Evolutionary conservation across 1,140 invertebrate species (phyloP), one percentile per base, ranked within the genome.

Genomic region (Orchestia grillus): DNA sequence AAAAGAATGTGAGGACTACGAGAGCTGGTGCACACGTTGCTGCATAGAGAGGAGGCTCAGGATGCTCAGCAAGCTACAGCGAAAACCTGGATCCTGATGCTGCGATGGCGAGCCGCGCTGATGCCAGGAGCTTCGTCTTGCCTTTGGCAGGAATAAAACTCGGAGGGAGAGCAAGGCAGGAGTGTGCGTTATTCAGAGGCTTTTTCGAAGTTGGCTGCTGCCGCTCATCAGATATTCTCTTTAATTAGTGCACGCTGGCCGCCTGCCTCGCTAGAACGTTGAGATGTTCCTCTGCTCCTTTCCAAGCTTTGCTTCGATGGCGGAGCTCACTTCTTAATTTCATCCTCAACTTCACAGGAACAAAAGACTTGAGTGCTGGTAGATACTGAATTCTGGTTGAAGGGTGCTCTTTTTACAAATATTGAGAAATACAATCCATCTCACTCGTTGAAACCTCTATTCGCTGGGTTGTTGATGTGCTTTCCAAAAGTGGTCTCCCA

Each of bases 161-260:
- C 88, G 88, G 28, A 41, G 47, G n/a, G 88, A 90, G 28, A 41
- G 43, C 88, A 94, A 94, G 92, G 92, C 43, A 47, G 36, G 44
- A 45, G 92, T 45, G 43, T 94, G 44, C 92, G 4, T 94, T 94
- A 94, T 94, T 94, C 92, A 94, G 44, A 44, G 92, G 92, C 43
- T 94, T 94, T 90, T 47, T 94, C 44, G 8, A 94, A 94, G 92
- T 94, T 47, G 44, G 43, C 92, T 94, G 43, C 8, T n/a, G 44
- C 92, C 40, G 92, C 92, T 94, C 92, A 94, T 94, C 92, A 45
- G 44, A 94, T 94, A 94, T 94, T 94, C 92, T 94, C 92, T 94
- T 94, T 94, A 94, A 94, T 94, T 94, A 94, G 92, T 40, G 43
- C 92, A 94, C 44, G 92, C 92, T 94, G 44, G 44, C 44, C 8